Evolutionary conservation across 2,113 vertebrate genomes (phyloP), one percentile per base, ranked within the genome.

Genomic region (Pachyramphus minor): DNA sequence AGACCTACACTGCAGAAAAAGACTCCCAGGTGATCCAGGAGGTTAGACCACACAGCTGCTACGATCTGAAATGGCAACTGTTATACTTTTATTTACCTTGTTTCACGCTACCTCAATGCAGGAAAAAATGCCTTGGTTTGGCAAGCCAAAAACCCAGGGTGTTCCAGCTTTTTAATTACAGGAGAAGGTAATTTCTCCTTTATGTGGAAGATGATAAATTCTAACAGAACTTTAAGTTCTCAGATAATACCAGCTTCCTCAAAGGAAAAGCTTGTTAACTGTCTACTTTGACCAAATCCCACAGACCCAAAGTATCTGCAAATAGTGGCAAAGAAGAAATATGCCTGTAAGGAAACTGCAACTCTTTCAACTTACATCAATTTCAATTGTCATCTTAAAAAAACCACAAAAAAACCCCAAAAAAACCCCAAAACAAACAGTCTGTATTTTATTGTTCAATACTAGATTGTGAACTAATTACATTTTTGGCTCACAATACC

Each of bases 341-440:
- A 33, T 6, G 15, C 15, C 68, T 78, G 41, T 89, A 71, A 89
- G 35, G 15, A 74, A 87, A 74, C 8, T 17, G 12, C 20, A 92
- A 22, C 17, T 35, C 45, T 75, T 72, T 74, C 75, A 84, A 53
- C 11, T 74, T 86, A 39, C 23, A 37, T 71, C 55, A n/a, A 73
- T 53, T 84, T 85, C 74, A 58, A 45, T 8, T 76, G 53, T 17
- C 14, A 44, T 49, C 19, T 19, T 42, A 42, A 27, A 42, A 82
- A 69, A 62, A 5, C 41, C 11, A 42, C 41, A n/a, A 20, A 1
- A 18, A n/a, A 12, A 0, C 5, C 9, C 16, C n/a, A 33, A 69
- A 39, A 8, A 53, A 60, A 17, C 25, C 28, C 28, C 12, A 44
- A 33, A 6, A 22, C 13, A 20, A 87, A 35, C 22, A 81, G 47